Percentiles rank a stretch among this genome's conserved stretches.
phyloP scores from a whole-genome alignment of 2,797 vertebrate species.

The Novumbra hubbsi region DNA sequence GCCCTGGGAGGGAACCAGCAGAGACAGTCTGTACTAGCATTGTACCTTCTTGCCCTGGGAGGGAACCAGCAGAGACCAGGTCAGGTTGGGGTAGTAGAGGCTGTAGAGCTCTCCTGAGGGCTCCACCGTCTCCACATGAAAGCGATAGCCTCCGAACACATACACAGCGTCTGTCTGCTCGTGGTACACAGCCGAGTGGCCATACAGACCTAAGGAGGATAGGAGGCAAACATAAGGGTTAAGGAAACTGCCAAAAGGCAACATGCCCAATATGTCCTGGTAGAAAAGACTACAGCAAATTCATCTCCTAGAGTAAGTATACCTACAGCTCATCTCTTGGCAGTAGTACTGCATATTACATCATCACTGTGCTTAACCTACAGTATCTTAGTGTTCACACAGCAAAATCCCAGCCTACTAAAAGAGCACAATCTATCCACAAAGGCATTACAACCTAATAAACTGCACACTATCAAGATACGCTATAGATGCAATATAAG shows the following conservation, averaged over 20 bases:
- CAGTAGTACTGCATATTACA: too few species aligned
- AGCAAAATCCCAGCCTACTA: too few species aligned
- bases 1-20: conserved; percentile 85
- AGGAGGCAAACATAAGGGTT: background rate
- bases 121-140: conserved; percentile 87
- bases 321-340: too few species aligned
- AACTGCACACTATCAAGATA: too few species aligned
- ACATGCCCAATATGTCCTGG: too few species aligned
- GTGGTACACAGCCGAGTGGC: conserved; percentile 91
- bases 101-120: conserved; percentile 90
- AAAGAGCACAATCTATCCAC: too few species aligned
- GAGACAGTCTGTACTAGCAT: conserved; percentile 52
- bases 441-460: too few species aligned
- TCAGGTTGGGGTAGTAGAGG: conserved; percentile 87
- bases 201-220: conserved; percentile 80
- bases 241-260: background rate
- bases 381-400: too few species aligned
- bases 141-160: conserved; percentile 90
- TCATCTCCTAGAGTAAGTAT: too few species aligned
- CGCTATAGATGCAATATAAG: too few species aligned
- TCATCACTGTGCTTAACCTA: too few species aligned
- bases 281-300: too few species aligned
- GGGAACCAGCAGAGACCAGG: conserved; percentile 90
- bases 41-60: conserved; percentile 67
- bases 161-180: conserved; percentile 88